A percentile compares a stretch with the other conserved stretches of the same genome.
phyloP scores from a whole-genome alignment of 2,113 vertebrate species.

The Alligator mississippiensis region DNA sequence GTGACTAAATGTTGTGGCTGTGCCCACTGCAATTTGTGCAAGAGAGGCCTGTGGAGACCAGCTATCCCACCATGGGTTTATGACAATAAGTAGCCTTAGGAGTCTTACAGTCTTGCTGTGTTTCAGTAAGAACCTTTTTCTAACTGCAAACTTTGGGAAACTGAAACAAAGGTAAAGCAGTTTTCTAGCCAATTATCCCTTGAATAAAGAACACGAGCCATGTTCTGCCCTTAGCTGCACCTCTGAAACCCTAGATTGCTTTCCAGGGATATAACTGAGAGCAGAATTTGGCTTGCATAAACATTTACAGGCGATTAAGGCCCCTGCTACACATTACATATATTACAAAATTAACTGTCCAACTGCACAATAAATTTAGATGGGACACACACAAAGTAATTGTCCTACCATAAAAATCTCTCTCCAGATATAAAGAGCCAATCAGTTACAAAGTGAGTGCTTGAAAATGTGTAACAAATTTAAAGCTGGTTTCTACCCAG shows the following conservation, averaged over 20 bases:
- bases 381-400: too few species aligned
- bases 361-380: too few species aligned
- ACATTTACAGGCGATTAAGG: neutral
- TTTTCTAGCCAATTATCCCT: neutral
- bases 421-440: too few species aligned
- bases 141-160: neutral
- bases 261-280: rapidly evolving
- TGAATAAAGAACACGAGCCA: neutral
- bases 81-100: neutral
- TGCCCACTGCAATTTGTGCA: neutral
- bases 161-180: neutral
- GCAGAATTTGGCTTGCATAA: rapidly evolving
- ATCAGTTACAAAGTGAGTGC: too few species aligned
- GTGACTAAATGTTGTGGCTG: neutral
- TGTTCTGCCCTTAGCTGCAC: neutral
- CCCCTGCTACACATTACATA: too few species aligned
- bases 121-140: neutral
- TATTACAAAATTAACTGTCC: too few species aligned
- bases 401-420: too few species aligned
- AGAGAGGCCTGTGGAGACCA: neutral
- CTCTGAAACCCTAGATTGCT: neutral
- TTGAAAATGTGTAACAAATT: too few species aligned
- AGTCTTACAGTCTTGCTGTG: neutral
- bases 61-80: neutral
- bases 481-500: too few species aligned